phyloP scores from a whole-genome alignment of 2,797 vertebrate genomes.

The Tarsius wallacei region DNA sequence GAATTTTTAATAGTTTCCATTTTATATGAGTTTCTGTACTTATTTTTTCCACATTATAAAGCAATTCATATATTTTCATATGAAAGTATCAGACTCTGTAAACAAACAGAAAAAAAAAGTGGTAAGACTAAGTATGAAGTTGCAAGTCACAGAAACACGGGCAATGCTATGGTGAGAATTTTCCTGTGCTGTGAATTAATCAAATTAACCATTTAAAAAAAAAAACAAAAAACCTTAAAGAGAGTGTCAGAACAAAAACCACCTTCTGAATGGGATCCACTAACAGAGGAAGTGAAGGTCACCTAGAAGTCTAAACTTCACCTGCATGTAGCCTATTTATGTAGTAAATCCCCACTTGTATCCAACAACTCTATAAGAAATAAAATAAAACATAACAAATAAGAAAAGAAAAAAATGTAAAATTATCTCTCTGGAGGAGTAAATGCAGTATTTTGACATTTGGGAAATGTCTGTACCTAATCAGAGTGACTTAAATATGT shows the following conservation, averaged over 20 bases:
- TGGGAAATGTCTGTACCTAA: not conserved
- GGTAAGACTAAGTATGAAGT: not conserved
- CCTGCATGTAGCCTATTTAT: no score
- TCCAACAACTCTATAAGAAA: no score
- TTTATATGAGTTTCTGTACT: not conserved
- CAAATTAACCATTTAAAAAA: not conserved
- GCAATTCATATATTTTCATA: not conserved
- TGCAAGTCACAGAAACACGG: not conserved
- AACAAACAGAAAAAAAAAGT: not conserved
- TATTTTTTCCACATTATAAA: not conserved
- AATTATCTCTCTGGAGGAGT: not conserved
- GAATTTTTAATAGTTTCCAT: not conserved
- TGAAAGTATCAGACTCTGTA: not conserved
- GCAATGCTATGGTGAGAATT: not conserved
- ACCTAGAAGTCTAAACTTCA: no score
- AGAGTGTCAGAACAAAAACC: not conserved
- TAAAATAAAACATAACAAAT: no score
- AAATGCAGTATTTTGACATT: not conserved
- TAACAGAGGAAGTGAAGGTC: no score
- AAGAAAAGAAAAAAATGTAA: not conserved
- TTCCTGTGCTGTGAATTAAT: not conserved
- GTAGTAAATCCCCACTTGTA: no score
- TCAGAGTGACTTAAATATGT: not conserved
- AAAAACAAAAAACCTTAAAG: not conserved
- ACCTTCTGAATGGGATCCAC: not conserved